These are phyloP conservation scores for Sula dactylatra DNA, from an alignment of 2,113 vertebrate genomes.

Conservation along the genomic window DNA sequence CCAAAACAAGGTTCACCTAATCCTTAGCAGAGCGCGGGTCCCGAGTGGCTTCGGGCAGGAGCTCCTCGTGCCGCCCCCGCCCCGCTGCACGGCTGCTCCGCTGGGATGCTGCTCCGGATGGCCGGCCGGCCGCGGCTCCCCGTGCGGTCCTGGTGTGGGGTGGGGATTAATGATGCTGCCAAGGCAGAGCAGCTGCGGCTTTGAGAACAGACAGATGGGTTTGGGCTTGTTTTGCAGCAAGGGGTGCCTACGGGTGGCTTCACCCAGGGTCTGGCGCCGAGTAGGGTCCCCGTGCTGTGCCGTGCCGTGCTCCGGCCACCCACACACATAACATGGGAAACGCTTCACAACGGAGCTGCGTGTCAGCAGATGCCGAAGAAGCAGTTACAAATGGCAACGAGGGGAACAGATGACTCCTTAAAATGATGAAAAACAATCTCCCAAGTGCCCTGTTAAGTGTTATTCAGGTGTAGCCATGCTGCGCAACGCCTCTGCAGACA, in stretches of 20 bases:
- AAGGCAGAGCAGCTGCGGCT: background rate
- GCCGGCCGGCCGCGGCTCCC: background rate
- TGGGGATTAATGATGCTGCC: background rate
- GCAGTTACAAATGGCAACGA: too few relatives aligned
- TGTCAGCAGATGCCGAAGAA: background rate
- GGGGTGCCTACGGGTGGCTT: background rate
- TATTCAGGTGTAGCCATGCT: rapidly evolving
- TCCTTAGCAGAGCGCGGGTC: background rate
- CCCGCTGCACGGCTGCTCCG: background rate
- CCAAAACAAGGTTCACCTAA: background rate
- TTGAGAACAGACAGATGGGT: rapidly evolving
- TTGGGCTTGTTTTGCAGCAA: background rate
- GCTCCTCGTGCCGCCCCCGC: background rate
- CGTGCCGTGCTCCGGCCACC: rapidly evolving
- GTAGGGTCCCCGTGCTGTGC: background rate
- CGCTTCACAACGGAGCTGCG: rapidly evolving
- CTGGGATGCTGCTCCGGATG: background rate
- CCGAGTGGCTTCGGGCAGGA: background rate
- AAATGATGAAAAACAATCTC: background rate
- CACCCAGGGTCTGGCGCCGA: background rate
- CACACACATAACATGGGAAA: rapidly evolving
- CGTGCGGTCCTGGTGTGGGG: background rate
- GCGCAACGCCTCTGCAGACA: background rate
- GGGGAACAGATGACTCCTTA: background rate
- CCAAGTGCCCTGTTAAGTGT: background rate